These are phyloP conservation scores for Typhlichthys eigenmanni DNA, from an alignment of 2,797 vertebrate genomes.

Conservation along the genomic window DNA sequence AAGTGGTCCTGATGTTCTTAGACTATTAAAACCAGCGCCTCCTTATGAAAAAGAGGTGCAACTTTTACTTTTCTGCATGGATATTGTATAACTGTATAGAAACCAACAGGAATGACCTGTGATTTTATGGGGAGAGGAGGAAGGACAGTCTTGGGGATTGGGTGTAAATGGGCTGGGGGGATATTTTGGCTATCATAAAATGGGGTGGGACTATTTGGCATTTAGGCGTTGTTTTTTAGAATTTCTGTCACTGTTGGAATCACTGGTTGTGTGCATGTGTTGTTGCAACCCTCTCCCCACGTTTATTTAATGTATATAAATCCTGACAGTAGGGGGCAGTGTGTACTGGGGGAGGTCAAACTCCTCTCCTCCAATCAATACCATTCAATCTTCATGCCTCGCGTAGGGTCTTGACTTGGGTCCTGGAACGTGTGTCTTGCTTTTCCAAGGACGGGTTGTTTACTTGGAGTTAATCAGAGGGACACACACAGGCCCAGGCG, in stretches of 20 bases:
- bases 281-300: conserved; percentile 64
- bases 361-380: conserved; percentile 74
- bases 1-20: conserved; percentile 94
- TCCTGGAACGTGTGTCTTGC: conserved; percentile 75
- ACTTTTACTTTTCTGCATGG: conserved; percentile 89
- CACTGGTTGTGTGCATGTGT: conserved; percentile 73
- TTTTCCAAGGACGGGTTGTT: conserved; percentile 79
- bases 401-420: conserved; percentile 64
- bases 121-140: conserved; percentile 64
- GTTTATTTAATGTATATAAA: conserved; percentile 81
- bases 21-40: conserved; percentile 83
- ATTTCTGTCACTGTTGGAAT: conserved; percentile 76
- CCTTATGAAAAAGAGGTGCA: conserved; percentile 73
- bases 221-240: conserved; percentile 76
- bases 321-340: conserved; percentile 77
- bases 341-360: conserved; percentile 74
- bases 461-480: conserved; percentile 80
- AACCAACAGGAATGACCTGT: conserved; percentile 87
- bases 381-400: conserved; percentile 77
- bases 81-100: conserved; percentile 92
- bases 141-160: conserved; percentile 42
- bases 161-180: conserved; percentile 39
- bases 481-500: conserved; percentile 69
- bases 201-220: conserved; percentile 53
- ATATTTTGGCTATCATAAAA: conserved; percentile 67